Base-by-base conservation (phyloP, 2,113 vertebrate species). In the Thalassoma bifasciatum region DNA sequence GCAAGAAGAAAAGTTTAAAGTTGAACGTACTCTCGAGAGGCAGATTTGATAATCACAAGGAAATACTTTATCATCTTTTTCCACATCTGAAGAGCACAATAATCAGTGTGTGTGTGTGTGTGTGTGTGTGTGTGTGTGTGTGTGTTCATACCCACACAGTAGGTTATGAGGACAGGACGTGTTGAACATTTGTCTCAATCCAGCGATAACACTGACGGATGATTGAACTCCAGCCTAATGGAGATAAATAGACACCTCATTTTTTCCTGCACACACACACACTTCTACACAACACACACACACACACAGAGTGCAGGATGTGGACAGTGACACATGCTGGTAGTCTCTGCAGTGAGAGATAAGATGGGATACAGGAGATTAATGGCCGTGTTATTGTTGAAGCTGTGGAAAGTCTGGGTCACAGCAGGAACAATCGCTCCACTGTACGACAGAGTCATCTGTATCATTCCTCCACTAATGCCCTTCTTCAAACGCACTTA, bases 321-420 rank as follows among this genome's bases (percentile, higher is more conserved):
- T 82, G 66, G 62, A 68, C 30, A 40, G 62, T 81, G 85, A 87
- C 76, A 69, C 71, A 23, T 67, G 72, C 59, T 46, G 36, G 24
- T 77, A 13, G 19, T 66, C 59, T 46, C 75, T 88, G 86, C 40
- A 63, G 72, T 5, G 12, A 21, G 69, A 77, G 89, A 89, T 91
- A 91, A 89, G 85, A 79, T 66, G 57, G 50, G 67, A 82, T 74
- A n/a, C 59, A 46, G 36, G 59, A 83, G 77, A 85, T 87, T 80
- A 85, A 90, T 83, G 81, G 72, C 77, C 50, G 46, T 91, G 87
- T 88, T 90, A 57, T 86, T 88, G 87, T 85, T 75, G 53, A 75
- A 82, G 66, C 61, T 5, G 61, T 88, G 90, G 88, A 89, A 90
- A 85, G 75, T 89, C 56, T 75, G 73, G 73, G 19, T 88, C 84